A percentile compares a stretch with the other conserved stretches of the same genome.
Conservation (phyloP, 1,140 invertebrate species). For the Drosophila saltans region DNA sequence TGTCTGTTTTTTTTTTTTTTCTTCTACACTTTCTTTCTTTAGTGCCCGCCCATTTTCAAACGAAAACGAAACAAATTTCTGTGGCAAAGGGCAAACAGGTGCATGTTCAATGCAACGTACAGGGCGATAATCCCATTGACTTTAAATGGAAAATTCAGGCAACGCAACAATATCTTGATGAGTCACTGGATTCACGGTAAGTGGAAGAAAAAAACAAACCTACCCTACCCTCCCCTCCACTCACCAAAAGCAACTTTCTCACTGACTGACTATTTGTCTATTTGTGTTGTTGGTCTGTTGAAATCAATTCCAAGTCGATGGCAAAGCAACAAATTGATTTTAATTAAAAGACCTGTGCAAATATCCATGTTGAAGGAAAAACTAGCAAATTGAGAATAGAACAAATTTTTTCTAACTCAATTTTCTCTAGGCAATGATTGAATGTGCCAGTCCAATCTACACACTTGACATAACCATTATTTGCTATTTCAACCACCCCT, state of each 20-base stretch:
- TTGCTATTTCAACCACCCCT: neutral
- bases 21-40: neutral
- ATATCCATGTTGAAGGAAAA: neutral
- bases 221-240: neutral
- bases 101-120: conserved; percentile 93
- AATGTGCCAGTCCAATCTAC: neutral
- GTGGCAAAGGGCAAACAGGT: conserved; percentile 90
- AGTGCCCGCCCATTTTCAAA: conserved; percentile 93
- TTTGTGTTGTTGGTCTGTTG: conserved; percentile 27
- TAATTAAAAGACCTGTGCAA: conserved; percentile 74
- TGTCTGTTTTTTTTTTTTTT: conserved; percentile 13
- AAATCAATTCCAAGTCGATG: conserved; percentile 78
- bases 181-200: conserved; percentile 87
- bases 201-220: conserved; percentile 9
- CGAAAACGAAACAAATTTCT: conserved; percentile 90
- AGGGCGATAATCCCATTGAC: conserved; percentile 94
- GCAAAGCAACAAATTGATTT: conserved; percentile 75
- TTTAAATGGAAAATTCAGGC: conserved; percentile 90
- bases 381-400: neutral
- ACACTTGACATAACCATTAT: neutral
- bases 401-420: conserved; percentile 35
- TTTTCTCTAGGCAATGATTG: conserved; percentile 38
- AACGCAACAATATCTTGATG: conserved; percentile 86
- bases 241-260: too few relatives aligned
- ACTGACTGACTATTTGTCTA: conserved; percentile 31